phyloP scores from a whole-genome alignment of 1,140 invertebrate genomes.

The Thereuonema tuberculata region DNA sequence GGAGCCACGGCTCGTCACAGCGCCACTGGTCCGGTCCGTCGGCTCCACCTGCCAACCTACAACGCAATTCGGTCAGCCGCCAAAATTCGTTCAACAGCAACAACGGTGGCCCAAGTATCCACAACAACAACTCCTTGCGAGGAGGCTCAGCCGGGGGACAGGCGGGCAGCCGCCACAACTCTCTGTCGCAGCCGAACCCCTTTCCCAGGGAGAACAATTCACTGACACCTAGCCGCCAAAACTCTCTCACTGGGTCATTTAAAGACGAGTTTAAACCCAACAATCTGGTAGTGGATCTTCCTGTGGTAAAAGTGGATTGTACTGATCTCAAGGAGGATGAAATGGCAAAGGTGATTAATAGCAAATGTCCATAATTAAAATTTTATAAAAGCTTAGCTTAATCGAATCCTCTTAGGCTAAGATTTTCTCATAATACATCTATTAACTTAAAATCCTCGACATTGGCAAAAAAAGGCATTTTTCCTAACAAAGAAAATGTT shows the following conservation, averaged over 20 bases:
- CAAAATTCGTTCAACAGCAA: neutral
- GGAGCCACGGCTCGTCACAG: slow-evolving; percentile 20
- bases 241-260: slow-evolving; percentile 26
- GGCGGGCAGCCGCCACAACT: neutral
- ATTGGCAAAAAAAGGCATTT: neutral
- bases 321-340: neutral
- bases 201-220: neutral
- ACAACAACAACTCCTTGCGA: neutral
- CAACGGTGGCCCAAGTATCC: neutral
- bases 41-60: neutral
- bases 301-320: neutral
- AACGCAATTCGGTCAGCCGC: neutral
- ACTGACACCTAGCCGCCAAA: slow-evolving; percentile 26
- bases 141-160: no score
- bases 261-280: slow-evolving; percentile 33
- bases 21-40: neutral
- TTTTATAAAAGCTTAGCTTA: neutral
- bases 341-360: slow-evolving; percentile 2
- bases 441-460: neutral
- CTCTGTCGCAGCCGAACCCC: neutral
- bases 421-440: neutral
- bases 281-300: slow-evolving; percentile 23
- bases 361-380: neutral
- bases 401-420: neutral
- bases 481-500: no score